Base-by-base conservation (phyloP, 2,113 vertebrate species). In the Symphodus melops region DNA sequence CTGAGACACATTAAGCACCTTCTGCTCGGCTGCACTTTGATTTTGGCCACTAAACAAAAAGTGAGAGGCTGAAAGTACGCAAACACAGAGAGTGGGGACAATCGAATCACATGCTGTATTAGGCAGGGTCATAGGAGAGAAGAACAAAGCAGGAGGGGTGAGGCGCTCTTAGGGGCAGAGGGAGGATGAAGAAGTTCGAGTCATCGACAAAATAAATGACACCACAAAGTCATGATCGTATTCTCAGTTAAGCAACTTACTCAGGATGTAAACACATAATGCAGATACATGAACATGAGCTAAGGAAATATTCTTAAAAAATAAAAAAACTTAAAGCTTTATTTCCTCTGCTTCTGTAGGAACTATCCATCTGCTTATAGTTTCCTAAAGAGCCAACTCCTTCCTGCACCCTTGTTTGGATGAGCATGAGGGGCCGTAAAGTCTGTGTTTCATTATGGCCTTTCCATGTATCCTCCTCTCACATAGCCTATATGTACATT, bases 101-200 rank as follows among this genome's bases (percentile, higher is more conserved):
- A 76, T 71, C 7, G 5, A 71, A 76, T 76, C 67, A 76, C 67
- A 71, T 66, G 79, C 48, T 49, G 13, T 55, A 56, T 81, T 66
- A 72, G 41, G 23, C 56, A 56, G 66, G 67, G 21, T 55, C 12
- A 17, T 21, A 48, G 66, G 54, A 28, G 33, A 49, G 21, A 37
- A n/a, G 44, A 75, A 58, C 12, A 44, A 42, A 74, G 55, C 61
- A 10, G 61, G 13, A 72, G n/a, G 7, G 46, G 19, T 48, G 46
- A 48, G 17, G 42, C 12, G 16, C 12, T 14, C 42, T 44, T 14
- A 14, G 42, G 42, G 42, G 42, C 42, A 48, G 37, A 17, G 3
- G 14, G 42, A 55, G n/a, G 16, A 28, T 11, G 41, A 55, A 19
- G 62, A 11, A 28, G n/a, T n/a, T 21, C 17, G 16, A 44, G 54